These are phyloP conservation scores for Chiridota heheva DNA, from an alignment of 35 echinoderm and acorn worm genomes.

Conservation along the genomic window DNA sequence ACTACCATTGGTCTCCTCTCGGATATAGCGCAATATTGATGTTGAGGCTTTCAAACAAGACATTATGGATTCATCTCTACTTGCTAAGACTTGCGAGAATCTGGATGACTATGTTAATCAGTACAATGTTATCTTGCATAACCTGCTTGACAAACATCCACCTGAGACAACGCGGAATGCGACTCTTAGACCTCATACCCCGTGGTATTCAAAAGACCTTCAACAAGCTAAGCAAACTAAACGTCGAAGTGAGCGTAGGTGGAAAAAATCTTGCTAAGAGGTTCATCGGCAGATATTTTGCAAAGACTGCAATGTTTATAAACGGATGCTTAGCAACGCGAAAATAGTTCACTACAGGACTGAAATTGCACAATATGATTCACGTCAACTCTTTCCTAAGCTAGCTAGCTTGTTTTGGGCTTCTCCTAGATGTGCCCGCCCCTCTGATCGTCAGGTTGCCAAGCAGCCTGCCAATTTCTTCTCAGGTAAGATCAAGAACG, in stretches of 20 bases:
- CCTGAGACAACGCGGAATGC: not conserved
- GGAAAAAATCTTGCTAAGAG: no score
- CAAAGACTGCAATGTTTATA: no score
- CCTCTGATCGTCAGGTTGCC: no score
- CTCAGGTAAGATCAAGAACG: not conserved
- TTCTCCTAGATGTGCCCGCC: not conserved
- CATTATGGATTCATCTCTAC: not conserved
- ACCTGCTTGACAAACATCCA: conserved; percentile 1
- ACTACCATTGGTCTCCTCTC: conserved; percentile 6
- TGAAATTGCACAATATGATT: no score
- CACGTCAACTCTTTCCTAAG: no score
- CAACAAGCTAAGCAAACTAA: not conserved
- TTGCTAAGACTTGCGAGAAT: not conserved
- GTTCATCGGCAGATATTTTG: no score
- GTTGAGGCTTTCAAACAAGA: not conserved
- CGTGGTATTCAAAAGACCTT: conserved; percentile 1
- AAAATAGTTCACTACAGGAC: no score
- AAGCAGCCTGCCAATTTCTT: no score
- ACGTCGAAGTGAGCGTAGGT: not conserved
- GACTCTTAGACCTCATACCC: not conserved
- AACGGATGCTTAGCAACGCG: no score
- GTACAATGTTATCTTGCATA: not conserved
- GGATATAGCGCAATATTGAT: not conserved
- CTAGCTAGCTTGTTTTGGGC: not conserved
- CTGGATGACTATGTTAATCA: not conserved